A percentile compares a stretch with the other conserved stretches of the same genome.
phyloP scores from a whole-genome alignment of 2,888 invertebrate genomes.

The Dynastes grantii region DNA sequence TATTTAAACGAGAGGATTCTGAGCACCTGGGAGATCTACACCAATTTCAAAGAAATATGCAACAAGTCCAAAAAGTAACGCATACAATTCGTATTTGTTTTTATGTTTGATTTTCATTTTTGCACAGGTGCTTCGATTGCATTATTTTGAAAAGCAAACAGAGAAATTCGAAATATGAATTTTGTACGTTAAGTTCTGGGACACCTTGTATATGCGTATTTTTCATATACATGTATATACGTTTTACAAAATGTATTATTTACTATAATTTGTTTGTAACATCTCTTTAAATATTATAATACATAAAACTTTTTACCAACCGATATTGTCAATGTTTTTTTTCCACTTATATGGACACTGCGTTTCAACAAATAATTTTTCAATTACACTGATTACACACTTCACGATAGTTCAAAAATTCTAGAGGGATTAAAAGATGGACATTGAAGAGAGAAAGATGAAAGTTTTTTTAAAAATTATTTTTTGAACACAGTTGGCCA shows the following conservation, averaged over 20 bases:
- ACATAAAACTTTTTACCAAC: constrained; percentile 29
- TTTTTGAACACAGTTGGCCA: constrained; percentile 55
- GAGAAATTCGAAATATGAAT: too few species aligned
- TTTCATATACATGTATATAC: too few species aligned
- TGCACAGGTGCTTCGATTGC: too few species aligned
- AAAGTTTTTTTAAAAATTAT: constrained; percentile 51
- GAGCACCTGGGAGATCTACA: constrained; percentile 59
- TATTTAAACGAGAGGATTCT: constrained; percentile 30
- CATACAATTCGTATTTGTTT: not conserved
- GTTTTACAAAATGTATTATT: constrained; percentile 31
- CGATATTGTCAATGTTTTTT: constrained; percentile 32
- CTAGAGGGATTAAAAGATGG: constrained; percentile 5
- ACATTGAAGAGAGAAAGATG: constrained; percentile 23
- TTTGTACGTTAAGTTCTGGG: too few species aligned
- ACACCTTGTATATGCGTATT: too few species aligned
- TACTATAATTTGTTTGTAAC: constrained; percentile 17
- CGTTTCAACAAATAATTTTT: constrained; percentile 49
- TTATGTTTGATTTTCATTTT: constrained; percentile 5
- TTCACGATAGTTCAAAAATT: not conserved
- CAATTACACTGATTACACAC: constrained; percentile 16
- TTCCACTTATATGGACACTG: constrained; percentile 38
- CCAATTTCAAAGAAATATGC: constrained; percentile 45
- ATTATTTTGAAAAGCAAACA: too few species aligned
- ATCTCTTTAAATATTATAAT: constrained; percentile 32
- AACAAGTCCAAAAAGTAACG: too few species aligned